phyloP scores from a whole-genome alignment of 1,140 invertebrate species.

The Bombus impatiens region DNA sequence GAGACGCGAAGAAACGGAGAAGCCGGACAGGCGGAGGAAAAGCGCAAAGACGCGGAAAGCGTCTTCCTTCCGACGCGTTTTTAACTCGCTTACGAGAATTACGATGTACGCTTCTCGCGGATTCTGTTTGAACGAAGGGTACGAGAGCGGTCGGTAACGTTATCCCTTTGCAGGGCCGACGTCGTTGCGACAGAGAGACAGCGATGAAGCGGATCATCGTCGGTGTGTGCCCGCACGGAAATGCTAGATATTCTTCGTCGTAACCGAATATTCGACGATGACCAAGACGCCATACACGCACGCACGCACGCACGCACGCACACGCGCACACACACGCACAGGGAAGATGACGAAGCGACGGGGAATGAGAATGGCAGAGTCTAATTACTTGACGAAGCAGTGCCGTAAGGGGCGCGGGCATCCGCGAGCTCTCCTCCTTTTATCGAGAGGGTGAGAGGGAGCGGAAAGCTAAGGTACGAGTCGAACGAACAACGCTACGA shows the following conservation, averaged over 20 bases:
- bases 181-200: not conserved
- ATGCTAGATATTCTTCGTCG: conserved; percentile 9
- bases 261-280: conserved; percentile 47
- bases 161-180: not conserved
- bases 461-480: not conserved
- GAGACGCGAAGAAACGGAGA: not conserved
- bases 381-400: conserved; percentile 43
- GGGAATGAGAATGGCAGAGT: conserved; percentile 57
- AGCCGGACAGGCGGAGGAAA: not conserved
- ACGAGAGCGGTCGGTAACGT: not conserved
- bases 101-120: fast-evolving
- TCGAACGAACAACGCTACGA: not conserved
- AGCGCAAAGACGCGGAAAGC: not conserved
- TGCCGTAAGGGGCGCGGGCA: not conserved
- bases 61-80: fast-evolving
- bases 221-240: not conserved
- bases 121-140: not conserved
- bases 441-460: not conserved
- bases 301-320: not conserved
- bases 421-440: not conserved
- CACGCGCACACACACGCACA: not conserved
- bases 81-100: too few species aligned
- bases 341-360: conserved; percentile 25
- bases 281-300: not conserved
- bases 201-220: too few species aligned